Evolutionary conservation across 2,797 vertebrate genomes (phyloP).

Genomic region (Acrossocheilus wenchowensis): DNA sequence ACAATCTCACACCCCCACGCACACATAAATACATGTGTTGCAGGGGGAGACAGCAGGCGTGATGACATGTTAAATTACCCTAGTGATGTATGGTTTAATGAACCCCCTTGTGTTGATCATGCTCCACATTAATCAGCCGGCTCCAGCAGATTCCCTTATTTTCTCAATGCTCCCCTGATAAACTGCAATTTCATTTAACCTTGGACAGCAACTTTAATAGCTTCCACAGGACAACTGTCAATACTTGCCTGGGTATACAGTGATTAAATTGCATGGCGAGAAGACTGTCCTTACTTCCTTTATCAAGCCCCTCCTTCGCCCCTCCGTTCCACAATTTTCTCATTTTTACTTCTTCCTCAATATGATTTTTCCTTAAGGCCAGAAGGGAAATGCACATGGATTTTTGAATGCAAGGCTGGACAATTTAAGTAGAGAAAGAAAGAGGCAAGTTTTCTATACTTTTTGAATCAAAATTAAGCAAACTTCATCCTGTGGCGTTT

Average conservation of each 20-base stretch:
- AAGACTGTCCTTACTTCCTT: slow-evolving; percentile 86
- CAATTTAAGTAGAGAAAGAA: background rate
- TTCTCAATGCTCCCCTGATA: slow-evolving; percentile 99
- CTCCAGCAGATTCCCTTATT: slow-evolving; percentile 99
- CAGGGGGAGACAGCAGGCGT: slow-evolving; percentile 87
- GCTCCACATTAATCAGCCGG: slow-evolving; percentile 99
- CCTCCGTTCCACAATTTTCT: background rate
- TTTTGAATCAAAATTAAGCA: background rate
- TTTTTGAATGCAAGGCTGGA: background rate
- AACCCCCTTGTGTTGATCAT: slow-evolving; percentile 99
- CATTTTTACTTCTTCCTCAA: slow-evolving; percentile 69
- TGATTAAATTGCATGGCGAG: slow-evolving; percentile 98
- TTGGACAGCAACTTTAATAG: slow-evolving; percentile 99
- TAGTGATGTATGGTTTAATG: slow-evolving; percentile 99
- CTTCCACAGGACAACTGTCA: slow-evolving; percentile 99
- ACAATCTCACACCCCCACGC: slow-evolving; percentile 16
- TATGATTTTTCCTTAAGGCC: slow-evolving; percentile 79
- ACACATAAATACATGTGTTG: slow-evolving; percentile 58
- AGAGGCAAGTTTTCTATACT: background rate
- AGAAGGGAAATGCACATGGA: background rate
- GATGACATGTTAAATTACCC: slow-evolving; percentile 99
- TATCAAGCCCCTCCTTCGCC: slow-evolving; percentile 43
- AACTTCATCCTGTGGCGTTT: background rate
- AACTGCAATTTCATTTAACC: slow-evolving; percentile 99
- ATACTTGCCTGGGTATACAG: slow-evolving; percentile 95